These are phyloP conservation scores for Dinoponera quadriceps DNA, from an alignment of 1,140 invertebrate species.

Conservation along the genomic window DNA sequence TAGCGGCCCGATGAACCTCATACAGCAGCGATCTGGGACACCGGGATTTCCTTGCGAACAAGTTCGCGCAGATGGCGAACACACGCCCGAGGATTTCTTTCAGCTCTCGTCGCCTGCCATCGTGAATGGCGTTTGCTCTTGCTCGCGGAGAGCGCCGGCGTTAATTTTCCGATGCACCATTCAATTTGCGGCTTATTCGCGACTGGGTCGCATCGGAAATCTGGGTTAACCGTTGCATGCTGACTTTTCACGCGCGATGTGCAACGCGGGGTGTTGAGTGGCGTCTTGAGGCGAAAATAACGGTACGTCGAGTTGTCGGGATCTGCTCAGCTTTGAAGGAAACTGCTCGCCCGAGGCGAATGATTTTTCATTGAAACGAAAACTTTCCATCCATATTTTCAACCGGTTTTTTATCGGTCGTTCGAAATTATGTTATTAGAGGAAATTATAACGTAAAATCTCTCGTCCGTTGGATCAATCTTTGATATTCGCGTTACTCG, in stretches of 20 bases:
- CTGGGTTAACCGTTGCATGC: conserved; percentile 10
- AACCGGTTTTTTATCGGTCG: no score
- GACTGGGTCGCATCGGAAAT: conserved; percentile 24
- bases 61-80: background rate
- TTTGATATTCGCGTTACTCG: no score
- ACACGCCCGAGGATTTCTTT: background rate
- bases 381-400: no score
- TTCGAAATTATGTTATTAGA: no score
- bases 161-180: conserved; percentile 16
- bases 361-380: no score
- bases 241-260: background rate
- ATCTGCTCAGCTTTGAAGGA: no score
- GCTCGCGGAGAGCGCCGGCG: background rate
- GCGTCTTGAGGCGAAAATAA: background rate
- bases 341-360: no score
- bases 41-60: conserved; percentile 22
- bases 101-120: conserved; percentile 4
- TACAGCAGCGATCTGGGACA: background rate
- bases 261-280: background rate
- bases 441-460: no score
- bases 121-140: background rate
- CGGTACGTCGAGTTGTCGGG: no score
- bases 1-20: background rate
- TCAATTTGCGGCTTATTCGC: conserved; percentile 35
- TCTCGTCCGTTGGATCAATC: no score